Evolutionary conservation across 2,888 invertebrate genomes (phyloP).

Genomic region (Elmis aenea): DNA sequence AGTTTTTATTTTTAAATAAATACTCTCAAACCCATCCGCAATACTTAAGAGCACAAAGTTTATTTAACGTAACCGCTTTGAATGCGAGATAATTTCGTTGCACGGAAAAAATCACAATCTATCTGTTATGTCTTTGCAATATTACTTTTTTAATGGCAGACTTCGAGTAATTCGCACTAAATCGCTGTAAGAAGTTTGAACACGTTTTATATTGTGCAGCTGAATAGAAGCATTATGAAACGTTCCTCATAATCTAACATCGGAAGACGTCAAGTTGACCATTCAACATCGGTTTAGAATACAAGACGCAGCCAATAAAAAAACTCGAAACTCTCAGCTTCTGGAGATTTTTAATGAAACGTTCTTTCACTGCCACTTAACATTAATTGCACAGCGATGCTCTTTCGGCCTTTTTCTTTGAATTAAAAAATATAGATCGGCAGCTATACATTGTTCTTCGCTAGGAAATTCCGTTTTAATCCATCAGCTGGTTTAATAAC

Average conservation of each 20-base stretch:
- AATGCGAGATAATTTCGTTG: too few relatives aligned
- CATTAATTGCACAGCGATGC: slow-evolving; percentile 36
- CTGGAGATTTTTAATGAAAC: slow-evolving; percentile 36
- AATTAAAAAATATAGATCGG: slow-evolving; percentile 13
- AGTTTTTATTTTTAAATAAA: too few relatives aligned
- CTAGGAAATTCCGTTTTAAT: too few relatives aligned
- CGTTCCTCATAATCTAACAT: slow-evolving; percentile 16
- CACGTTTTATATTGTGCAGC: slow-evolving; percentile 10
- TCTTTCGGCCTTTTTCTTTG: slow-evolving; percentile 23
- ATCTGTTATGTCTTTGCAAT: too few relatives aligned
- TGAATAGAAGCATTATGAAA: slow-evolving; percentile 12
- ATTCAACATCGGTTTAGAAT: slow-evolving; percentile 26
- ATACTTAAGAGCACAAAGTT: too few relatives aligned
- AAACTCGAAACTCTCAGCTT: slow-evolving; percentile 33
- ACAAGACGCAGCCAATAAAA: slow-evolving; percentile 32
- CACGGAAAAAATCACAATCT: too few relatives aligned
- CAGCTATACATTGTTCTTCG: too few relatives aligned
- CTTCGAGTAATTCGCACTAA: too few relatives aligned
- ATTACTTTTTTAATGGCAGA: too few relatives aligned
- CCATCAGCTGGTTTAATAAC: too few relatives aligned
- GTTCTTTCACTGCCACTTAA: slow-evolving; percentile 37
- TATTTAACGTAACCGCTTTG: too few relatives aligned
- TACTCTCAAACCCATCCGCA: too few relatives aligned
- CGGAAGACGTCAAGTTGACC: slow-evolving; percentile 20
- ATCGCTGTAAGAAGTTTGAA: not conserved